These are phyloP conservation scores for Drosophila littoralis DNA, from an alignment of 1,140 invertebrate genomes.

Conservation along the genomic window DNA sequence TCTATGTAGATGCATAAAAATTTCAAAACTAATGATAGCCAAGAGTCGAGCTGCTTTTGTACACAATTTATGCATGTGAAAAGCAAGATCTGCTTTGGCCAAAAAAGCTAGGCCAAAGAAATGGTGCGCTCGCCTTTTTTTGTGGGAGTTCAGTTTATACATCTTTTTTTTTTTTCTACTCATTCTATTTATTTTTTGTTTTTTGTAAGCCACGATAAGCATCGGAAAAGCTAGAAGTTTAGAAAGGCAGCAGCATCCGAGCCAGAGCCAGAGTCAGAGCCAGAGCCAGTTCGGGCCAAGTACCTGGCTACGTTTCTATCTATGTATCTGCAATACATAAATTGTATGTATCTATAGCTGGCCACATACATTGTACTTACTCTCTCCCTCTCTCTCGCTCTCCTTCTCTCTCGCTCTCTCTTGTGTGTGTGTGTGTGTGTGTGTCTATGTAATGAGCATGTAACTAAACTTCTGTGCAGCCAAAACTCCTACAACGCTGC, in stretches of 20 bases:
- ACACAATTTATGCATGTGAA: slow-evolving; percentile 78
- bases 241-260: slow-evolving; percentile 69
- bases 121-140: slow-evolving; percentile 58
- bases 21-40: slow-evolving; percentile 76
- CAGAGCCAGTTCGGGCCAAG: slow-evolving; percentile 37
- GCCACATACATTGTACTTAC: slow-evolving; percentile 65
- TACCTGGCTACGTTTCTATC: slow-evolving; percentile 51
- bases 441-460: slow-evolving; percentile 81
- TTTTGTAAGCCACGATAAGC: slow-evolving; percentile 60
- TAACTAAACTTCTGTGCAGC: slow-evolving; percentile 81
- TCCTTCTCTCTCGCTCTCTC: slow-evolving; percentile 5
- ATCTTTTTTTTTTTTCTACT: slow-evolving; percentile 14
- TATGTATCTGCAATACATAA: slow-evolving; percentile 72
- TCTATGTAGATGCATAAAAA: slow-evolving; percentile 48
- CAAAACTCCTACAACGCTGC: slow-evolving; percentile 76
- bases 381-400: slow-evolving; percentile 13
- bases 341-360: slow-evolving; percentile 65
- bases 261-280: slow-evolving; percentile 22
- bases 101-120: slow-evolving; percentile 66
- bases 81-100: slow-evolving; percentile 57
- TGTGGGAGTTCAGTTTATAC: slow-evolving; percentile 42
- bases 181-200: slow-evolving; percentile 37
- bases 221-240: slow-evolving; percentile 78
- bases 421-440: slow-evolving; percentile 52
- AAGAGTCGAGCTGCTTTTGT: slow-evolving; percentile 34